phyloP scores from a whole-genome alignment of 1,140 invertebrate genomes.

The Papilio polytes region DNA sequence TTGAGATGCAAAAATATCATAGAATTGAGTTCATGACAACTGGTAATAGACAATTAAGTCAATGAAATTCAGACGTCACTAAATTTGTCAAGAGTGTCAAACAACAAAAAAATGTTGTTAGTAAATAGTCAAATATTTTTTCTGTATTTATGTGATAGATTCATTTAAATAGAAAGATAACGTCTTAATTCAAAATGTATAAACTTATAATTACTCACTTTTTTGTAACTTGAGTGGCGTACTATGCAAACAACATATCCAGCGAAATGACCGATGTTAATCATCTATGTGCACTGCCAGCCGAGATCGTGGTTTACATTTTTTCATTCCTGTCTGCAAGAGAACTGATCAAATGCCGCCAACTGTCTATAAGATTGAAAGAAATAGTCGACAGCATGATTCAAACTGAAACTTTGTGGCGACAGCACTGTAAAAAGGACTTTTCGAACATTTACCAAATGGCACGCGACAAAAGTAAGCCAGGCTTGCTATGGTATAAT shows the following conservation, averaged over 20 bases:
- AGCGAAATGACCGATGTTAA: constrained; percentile 33
- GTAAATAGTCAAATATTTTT: not conserved
- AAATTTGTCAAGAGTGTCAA: constrained; percentile 23
- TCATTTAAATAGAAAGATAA: not conserved
- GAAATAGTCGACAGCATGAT: constrained; percentile 56
- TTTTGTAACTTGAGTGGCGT: constrained; percentile 18
- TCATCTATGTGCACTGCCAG: constrained; percentile 49
- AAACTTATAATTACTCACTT: not conserved
- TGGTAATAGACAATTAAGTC: constrained; percentile 12
- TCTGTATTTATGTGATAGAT: not conserved
- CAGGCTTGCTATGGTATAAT: constrained; percentile 52
- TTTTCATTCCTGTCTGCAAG: constrained; percentile 57
- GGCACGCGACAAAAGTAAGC: constrained; percentile 48
- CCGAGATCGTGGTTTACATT: constrained; percentile 61
- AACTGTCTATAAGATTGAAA: constrained; percentile 61
- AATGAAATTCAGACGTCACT: not conserved
- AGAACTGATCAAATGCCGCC: constrained; percentile 57
- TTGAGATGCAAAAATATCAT: not conserved
- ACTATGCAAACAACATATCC: not conserved
- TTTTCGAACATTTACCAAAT: constrained; percentile 51
- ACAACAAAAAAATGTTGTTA: constrained; percentile 10
- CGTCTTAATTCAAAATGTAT: not conserved
- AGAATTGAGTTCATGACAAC: not conserved
- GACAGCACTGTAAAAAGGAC: constrained; percentile 53
- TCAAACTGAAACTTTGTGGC: constrained; percentile 57